These are phyloP conservation scores for Aspidapion aeneum DNA, from an alignment of 2,888 invertebrate species.

Conservation along the genomic window DNA sequence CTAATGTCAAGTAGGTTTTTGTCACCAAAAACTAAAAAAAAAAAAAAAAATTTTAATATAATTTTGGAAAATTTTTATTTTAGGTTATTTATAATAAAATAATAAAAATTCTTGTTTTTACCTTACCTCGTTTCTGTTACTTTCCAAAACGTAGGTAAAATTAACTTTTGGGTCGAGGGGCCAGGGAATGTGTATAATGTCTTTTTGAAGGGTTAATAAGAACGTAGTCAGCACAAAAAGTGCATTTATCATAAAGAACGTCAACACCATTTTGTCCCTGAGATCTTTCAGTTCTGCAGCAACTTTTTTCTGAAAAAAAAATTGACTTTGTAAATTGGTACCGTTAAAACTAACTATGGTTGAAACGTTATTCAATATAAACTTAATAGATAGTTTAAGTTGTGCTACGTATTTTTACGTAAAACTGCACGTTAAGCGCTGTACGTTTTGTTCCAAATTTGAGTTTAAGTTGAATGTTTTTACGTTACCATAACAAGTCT, in stretches of 20 bases:
- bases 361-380: too few species aligned
- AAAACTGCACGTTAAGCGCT: too few species aligned
- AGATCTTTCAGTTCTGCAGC: constrained; percentile 56
- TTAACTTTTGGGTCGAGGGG: constrained; percentile 57
- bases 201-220: constrained; percentile 69
- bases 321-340: not conserved
- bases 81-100: constrained; percentile 1
- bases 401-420: too few species aligned
- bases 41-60: too few species aligned
- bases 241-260: constrained; percentile 73
- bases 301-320: constrained; percentile 40
- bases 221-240: constrained; percentile 73
- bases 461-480: too few species aligned
- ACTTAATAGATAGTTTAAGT: too few species aligned
- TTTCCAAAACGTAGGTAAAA: constrained; percentile 40
- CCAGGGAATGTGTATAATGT: constrained; percentile 65
- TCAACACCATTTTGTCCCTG: constrained; percentile 64
- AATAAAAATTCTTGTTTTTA: constrained; percentile 1
- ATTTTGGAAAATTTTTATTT: not conserved
- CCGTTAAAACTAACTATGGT: too few species aligned
- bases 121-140: constrained; percentile 35
- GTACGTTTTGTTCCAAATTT: too few species aligned
- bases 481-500: too few species aligned
- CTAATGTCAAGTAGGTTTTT: constrained; percentile 61
- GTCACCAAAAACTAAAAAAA: constrained; percentile 50